phyloP scores from a whole-genome alignment of 1,140 invertebrate genomes.

The Drosophila kanapiae region DNA sequence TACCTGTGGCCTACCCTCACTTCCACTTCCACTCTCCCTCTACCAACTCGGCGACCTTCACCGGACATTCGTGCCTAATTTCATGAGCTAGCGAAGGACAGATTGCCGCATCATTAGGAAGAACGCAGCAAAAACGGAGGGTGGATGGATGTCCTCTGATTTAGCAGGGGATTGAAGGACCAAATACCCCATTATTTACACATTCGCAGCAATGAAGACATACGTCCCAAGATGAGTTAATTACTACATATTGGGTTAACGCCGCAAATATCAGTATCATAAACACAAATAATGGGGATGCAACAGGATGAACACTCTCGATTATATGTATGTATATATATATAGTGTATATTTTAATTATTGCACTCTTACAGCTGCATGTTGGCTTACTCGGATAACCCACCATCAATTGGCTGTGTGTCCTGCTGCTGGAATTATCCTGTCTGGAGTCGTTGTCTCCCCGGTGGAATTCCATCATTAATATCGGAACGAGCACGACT shows the following conservation, averaged over 20 bases:
- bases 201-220: slow-evolving; percentile 2
- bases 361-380: neutral
- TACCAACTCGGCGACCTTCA: slow-evolving; percentile 2
- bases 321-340: neutral
- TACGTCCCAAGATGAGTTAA: slow-evolving; percentile 1
- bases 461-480: slow-evolving; percentile 53
- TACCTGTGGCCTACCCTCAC: slow-evolving; percentile 36
- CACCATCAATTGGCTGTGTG: slow-evolving; percentile 36
- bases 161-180: neutral
- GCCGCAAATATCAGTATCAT: too few relatives aligned
- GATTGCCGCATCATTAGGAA: slow-evolving; percentile 71
- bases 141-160: neutral
- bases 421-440: slow-evolving; percentile 26
- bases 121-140: slow-evolving; percentile 1
- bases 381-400: slow-evolving; percentile 13
- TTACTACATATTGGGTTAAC: neutral
- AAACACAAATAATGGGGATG: too few relatives aligned
- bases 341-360: slow-evolving; percentile 4
- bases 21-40: neutral
- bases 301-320: neutral
- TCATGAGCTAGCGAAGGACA: slow-evolving; percentile 70
- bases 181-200: slow-evolving; percentile 6
- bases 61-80: slow-evolving; percentile 77
- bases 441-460: slow-evolving; percentile 27
- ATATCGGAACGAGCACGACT: slow-evolving; percentile 46